Percentiles rank a stretch among this genome's conserved stretches.
These are phyloP conservation scores for Caenorhabditis remanei DNA, from an alignment of 1,140 invertebrate species.

Conservation along the genomic window DNA sequence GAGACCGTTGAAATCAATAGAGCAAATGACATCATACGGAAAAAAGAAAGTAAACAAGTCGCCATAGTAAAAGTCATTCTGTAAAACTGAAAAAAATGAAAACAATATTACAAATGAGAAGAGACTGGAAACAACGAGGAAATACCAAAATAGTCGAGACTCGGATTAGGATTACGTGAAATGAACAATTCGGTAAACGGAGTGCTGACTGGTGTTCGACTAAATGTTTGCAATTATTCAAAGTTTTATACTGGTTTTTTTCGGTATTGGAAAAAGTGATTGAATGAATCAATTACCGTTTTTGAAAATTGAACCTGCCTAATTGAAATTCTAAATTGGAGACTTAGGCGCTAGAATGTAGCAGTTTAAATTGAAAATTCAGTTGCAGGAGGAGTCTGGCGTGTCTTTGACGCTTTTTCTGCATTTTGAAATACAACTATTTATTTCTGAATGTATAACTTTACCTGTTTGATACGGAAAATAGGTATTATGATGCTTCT, in stretches of 20 bases:
- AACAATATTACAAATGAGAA: background rate
- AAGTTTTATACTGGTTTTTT: background rate
- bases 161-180: constrained; percentile 47
- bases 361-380: background rate
- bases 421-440: too few species aligned
- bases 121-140: background rate
- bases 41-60: background rate
- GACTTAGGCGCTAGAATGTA: background rate
- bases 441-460: too few species aligned
- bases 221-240: constrained; percentile 1
- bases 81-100: constrained; percentile 29
- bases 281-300: background rate
- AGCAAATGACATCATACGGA: constrained; percentile 31
- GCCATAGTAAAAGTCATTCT: background rate
- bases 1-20: constrained; percentile 1
- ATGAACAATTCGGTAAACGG: constrained; percentile 31
- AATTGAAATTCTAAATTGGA: background rate
- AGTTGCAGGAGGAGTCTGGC: background rate
- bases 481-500: too few species aligned
- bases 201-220: background rate
- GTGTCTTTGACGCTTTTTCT: too few species aligned
- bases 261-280: background rate
- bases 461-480: too few species aligned
- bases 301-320: background rate
- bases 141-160: constrained; percentile 23